phyloP scores from a whole-genome alignment of 2,888 invertebrate genomes.

The Muschampia plurimacula region DNA sequence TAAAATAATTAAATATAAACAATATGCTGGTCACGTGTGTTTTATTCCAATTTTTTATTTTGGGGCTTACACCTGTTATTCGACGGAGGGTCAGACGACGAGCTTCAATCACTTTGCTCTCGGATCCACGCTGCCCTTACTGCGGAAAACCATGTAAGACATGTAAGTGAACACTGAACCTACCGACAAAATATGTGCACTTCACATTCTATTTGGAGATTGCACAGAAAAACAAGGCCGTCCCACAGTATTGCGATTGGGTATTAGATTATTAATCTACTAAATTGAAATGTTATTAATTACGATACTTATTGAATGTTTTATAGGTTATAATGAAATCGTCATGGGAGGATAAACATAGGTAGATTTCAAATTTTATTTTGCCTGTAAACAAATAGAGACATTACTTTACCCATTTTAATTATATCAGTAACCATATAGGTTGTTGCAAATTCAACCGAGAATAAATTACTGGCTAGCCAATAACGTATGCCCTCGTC shows the following conservation, averaged over 20 bases:
- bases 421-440: neutral
- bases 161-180: conserved; percentile 42
- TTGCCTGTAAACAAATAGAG: neutral
- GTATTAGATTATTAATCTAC: too few relatives aligned
- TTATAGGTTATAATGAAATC: too few relatives aligned
- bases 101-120: conserved; percentile 67
- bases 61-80: conserved; percentile 44
- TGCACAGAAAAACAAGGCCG: neutral
- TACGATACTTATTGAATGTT: too few relatives aligned
- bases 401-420: conserved; percentile 1
- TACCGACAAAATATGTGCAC: conserved; percentile 16
- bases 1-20: neutral
- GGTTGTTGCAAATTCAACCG: conserved; percentile 22
- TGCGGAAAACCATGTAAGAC: conserved; percentile 47
- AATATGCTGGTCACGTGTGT: neutral
- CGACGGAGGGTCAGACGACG: conserved; percentile 42
- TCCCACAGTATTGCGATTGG: neutral
- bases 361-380: too few relatives aligned
- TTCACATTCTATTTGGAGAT: conserved; percentile 23
- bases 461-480: conserved; percentile 30
- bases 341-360: too few relatives aligned
- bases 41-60: conserved; percentile 22
- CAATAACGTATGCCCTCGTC: conserved; percentile 27
- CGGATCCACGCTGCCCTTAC: conserved; percentile 44
- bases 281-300: too few relatives aligned